phyloP scores from a whole-genome alignment of 2,888 invertebrate genomes.

The Epinotia ramella region DNA sequence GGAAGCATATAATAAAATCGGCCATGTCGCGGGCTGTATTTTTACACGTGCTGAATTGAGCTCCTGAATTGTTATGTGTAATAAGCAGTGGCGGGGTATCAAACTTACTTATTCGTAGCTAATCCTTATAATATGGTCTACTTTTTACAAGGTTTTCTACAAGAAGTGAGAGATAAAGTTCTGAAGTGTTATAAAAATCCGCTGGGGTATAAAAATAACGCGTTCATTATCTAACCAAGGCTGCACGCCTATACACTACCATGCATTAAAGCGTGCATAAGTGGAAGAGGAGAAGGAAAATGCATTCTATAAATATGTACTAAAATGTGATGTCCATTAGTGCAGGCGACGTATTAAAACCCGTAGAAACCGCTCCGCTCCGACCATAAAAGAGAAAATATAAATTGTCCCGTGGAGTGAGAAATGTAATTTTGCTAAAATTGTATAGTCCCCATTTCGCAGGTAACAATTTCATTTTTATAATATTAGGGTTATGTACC shows the following conservation, averaged over 20 bases:
- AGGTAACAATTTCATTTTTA: not conserved
- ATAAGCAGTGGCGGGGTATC: too few species aligned
- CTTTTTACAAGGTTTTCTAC: too few species aligned
- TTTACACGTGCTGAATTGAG: too few species aligned
- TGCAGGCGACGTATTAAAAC: slow-evolving; percentile 23
- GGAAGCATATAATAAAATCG: too few species aligned
- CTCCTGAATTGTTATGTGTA: too few species aligned
- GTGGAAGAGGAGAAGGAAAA: slow-evolving; percentile 9
- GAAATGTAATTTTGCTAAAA: slow-evolving; percentile 6
- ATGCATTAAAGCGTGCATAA: slow-evolving; percentile 16
- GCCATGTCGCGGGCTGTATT: too few species aligned
- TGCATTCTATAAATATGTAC: slow-evolving; percentile 26
- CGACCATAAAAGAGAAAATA: slow-evolving; percentile 10
- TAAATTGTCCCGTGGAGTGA: not conserved
- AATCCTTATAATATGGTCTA: too few species aligned
- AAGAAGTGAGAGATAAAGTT: too few species aligned
- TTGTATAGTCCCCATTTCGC: not conserved
- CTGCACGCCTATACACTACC: not conserved
- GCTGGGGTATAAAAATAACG: slow-evolving; percentile 3
- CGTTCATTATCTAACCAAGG: not conserved
- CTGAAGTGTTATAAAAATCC: too few species aligned
- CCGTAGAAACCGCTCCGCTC: not conserved
- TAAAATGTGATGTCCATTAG: slow-evolving; percentile 22
- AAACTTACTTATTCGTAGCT: too few species aligned
- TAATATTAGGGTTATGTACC: too few species aligned